Conservation (phyloP, 2,888 invertebrate species). For the Geotrupes spiniger region DNA sequence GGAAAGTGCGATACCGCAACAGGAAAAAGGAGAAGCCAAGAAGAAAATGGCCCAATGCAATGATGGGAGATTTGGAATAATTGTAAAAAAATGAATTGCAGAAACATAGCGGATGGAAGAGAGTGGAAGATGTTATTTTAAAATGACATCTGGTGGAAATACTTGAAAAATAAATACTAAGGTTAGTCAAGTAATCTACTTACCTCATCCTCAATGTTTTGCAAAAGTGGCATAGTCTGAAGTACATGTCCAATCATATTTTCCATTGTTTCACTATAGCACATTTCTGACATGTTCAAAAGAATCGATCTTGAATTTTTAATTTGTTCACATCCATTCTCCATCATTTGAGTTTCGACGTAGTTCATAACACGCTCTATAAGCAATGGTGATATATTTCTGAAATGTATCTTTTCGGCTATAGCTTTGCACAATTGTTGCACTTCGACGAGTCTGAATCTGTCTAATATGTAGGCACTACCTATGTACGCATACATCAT, state of each 20-base stretch:
- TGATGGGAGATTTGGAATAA: too few relatives aligned
- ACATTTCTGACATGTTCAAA: slow-evolving; percentile 10
- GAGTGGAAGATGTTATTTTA: too few relatives aligned
- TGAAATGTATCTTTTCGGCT: slow-evolving; percentile 2
- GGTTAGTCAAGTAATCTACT: too few relatives aligned
- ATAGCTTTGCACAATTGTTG: slow-evolving; percentile 11
- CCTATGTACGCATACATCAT: slow-evolving; percentile 11
- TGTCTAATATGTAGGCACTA: slow-evolving; percentile 11
- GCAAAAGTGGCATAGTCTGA: slow-evolving; percentile 6
- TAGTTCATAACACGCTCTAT: slow-evolving; percentile 9
- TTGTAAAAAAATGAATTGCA: too few relatives aligned
- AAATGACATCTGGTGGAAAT: too few relatives aligned
- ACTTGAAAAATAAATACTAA: too few relatives aligned
- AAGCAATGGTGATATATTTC: slow-evolving; percentile 1
- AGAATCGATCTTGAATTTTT: slow-evolving; percentile 5
- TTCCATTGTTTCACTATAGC: slow-evolving; percentile 12
- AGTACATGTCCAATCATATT: slow-evolving; percentile 7
- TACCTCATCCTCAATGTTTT: slow-evolving; percentile 6
- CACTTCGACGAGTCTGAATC: slow-evolving; percentile 8
- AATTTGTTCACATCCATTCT: slow-evolving; percentile 10
- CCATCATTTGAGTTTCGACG: slow-evolving; percentile 13
- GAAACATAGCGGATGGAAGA: too few relatives aligned
- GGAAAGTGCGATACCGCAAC: too few relatives aligned
- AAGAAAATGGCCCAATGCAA: too few relatives aligned
- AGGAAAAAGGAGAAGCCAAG: too few relatives aligned